Base-by-base conservation (phyloP, 2,888 invertebrate species). In the Aphidius colemani region DNA sequence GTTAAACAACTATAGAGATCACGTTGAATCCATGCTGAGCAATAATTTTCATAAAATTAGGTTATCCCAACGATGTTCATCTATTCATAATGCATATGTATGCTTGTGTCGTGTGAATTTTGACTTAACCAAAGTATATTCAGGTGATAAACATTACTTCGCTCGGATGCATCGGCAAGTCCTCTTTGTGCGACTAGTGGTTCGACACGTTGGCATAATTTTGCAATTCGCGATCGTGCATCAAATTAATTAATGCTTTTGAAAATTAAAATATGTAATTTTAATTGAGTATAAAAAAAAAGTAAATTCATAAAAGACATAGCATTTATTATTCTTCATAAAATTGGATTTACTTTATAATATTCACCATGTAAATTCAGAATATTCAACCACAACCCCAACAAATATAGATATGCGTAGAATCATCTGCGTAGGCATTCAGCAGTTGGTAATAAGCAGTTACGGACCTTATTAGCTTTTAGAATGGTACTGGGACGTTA, bases 381-480 rank as follows among this genome's bases (percentile, higher is more conserved):
- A 30, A 30, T 30, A 30, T 30, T 9, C 2, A 7, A 30, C 46
- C 39, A 57, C 57, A 57, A 46, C 45, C 64, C 55, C 18, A 41
- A 44, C 49, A 18, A 55, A 64, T 64, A 56, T 53, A n/a, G 53
- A 59, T 64, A 51, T 61, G 67, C 59, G 62, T 67, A 63, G 66
- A 73, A 72, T 66, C 70, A 73, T 74, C 69, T 65, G 65, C 67
- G 60, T 66, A 65, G 64, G 70, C 69, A 71, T 71, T 66, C 63
- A 64, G 57, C 60, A 56, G 66, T 69, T 67, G 70, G 74, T 73
- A 74, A 74, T 73, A 75, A 75, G 73, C 74, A 72, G 71, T 75
- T 75, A 71, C 71, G 70, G 74, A 74, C 72, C 72, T 76, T 76
- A 76, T 76, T 75, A 75, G 75, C 75, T 72, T 71, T 70, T 65